These are phyloP conservation scores for Drosophila picticornis DNA, from an alignment of 2,888 invertebrate species.

Conservation along the genomic window DNA sequence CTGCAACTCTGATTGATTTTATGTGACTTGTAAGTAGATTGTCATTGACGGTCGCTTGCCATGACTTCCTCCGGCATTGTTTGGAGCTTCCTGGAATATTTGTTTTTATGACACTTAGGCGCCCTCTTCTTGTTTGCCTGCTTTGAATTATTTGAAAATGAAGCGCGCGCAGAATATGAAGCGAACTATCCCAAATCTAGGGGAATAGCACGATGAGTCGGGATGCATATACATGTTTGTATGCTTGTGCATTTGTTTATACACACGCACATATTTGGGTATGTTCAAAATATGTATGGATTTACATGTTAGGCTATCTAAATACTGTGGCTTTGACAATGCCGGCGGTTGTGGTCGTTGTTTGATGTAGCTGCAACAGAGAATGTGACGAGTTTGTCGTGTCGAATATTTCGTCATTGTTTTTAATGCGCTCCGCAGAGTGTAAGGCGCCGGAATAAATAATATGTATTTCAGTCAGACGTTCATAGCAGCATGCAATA, in stretches of 20 bases:
- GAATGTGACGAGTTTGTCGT: constrained; percentile 17
- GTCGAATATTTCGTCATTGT: constrained; percentile 36
- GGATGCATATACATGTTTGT: background rate
- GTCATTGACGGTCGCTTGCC: constrained; percentile 39
- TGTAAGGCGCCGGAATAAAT: constrained; percentile 33
- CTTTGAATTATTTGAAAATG: constrained; percentile 63
- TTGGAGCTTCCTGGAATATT: constrained; percentile 44
- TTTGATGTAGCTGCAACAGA: constrained; percentile 48
- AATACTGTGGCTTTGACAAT: constrained; percentile 24
- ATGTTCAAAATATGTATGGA: constrained; percentile 8
- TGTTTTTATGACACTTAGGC: constrained; percentile 72
- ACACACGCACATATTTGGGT: background rate
- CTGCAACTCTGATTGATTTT: constrained; percentile 74
- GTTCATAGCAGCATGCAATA: background rate
- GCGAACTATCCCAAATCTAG: constrained; percentile 33
- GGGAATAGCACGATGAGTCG: constrained; percentile 23
- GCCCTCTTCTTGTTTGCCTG: constrained; percentile 28
- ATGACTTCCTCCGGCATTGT: constrained; percentile 6
- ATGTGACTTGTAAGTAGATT: constrained; percentile 65
- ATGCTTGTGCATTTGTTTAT: constrained; percentile 2
- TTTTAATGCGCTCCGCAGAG: constrained; percentile 33
- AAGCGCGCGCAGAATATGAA: constrained; percentile 62
- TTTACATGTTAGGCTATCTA: constrained; percentile 7
- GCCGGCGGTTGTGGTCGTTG: constrained; percentile 21
- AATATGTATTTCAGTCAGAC: background rate